A percentile compares a stretch with the other conserved stretches of the same genome.
phyloP scores from a whole-genome alignment of 2,113 vertebrate genomes.

The Naja naja region DNA sequence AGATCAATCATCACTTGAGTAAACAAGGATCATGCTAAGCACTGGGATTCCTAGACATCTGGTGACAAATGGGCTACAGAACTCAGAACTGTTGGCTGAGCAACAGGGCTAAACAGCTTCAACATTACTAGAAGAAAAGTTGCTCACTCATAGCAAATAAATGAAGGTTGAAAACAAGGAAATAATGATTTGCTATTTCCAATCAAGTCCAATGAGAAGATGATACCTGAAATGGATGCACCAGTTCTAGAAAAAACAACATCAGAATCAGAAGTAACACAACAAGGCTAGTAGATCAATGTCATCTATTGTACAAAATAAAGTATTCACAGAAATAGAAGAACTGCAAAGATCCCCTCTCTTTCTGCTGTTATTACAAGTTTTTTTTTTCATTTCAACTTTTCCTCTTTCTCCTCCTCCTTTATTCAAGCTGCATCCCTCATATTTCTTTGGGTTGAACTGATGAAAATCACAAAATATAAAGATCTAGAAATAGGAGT shows the following conservation, averaged over 20 bases:
- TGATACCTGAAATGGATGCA: neutral
- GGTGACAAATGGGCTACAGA: neutral
- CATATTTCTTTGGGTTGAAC: too few relatives aligned
- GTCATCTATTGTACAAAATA: neutral
- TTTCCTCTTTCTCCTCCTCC: too few relatives aligned
- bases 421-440: too few relatives aligned
- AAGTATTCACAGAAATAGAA: neutral
- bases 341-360: neutral
- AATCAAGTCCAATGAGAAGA: neutral
- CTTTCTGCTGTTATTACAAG: too few relatives aligned
- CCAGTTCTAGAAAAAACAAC: neutral
- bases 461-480: neutral
- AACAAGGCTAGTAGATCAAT: neutral
- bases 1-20: neutral
- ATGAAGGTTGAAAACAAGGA: neutral
- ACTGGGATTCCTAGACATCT: neutral
- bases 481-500: neutral
- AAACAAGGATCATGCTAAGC: neutral
- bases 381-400: too few relatives aligned
- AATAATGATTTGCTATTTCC: neutral
- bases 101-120: neutral
- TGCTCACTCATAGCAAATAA: neutral
- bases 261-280: neutral
- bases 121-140: neutral
- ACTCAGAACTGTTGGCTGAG: neutral